phyloP scores from a whole-genome alignment of 2,888 invertebrate genomes.

The Dromius quadrimaculatus region DNA sequence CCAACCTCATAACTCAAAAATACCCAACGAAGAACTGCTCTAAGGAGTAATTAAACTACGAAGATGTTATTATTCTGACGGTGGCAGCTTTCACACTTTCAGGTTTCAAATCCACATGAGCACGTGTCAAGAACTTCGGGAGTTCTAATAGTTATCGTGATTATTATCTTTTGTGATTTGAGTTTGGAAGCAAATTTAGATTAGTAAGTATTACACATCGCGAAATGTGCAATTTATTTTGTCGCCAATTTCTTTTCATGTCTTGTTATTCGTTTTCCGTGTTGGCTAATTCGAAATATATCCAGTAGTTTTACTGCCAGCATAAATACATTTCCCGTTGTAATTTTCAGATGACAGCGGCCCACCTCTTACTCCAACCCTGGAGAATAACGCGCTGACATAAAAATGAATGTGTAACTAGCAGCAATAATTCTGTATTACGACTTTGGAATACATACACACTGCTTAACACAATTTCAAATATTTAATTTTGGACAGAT shows the following conservation, averaged over 20 bases:
- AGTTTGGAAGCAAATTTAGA: too few relatives aligned
- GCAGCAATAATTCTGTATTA: conserved; percentile 17
- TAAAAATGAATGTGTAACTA: conserved; percentile 36
- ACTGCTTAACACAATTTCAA: conserved; percentile 10
- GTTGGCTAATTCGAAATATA: conserved; percentile 25
- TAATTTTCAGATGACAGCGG: conserved; percentile 18
- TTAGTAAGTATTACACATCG: too few relatives aligned
- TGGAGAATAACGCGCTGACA: conserved; percentile 7
- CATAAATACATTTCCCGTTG: conserved; percentile 24
- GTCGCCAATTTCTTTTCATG: too few relatives aligned
- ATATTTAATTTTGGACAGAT: too few relatives aligned
- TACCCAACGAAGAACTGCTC: conserved; percentile 14
- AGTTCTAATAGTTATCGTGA: not conserved
- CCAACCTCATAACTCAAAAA: conserved; percentile 25
- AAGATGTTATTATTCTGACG: not conserved
- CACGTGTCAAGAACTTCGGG: not conserved
- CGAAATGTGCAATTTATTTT: not conserved
- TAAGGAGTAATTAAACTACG: conserved; percentile 25
- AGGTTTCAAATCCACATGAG: too few relatives aligned
- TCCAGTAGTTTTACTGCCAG: conserved; percentile 26
- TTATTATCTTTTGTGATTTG: not conserved
- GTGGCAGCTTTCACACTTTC: too few relatives aligned
- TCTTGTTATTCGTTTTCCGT: conserved; percentile 1
- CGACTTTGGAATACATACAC: conserved; percentile 20
- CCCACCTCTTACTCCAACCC: conserved; percentile 10